A percentile compares a stretch with the other conserved stretches of the same genome.
phyloP scores from a whole-genome alignment of 2,797 vertebrate genomes.

The Centroberyx gerrardi region DNA sequence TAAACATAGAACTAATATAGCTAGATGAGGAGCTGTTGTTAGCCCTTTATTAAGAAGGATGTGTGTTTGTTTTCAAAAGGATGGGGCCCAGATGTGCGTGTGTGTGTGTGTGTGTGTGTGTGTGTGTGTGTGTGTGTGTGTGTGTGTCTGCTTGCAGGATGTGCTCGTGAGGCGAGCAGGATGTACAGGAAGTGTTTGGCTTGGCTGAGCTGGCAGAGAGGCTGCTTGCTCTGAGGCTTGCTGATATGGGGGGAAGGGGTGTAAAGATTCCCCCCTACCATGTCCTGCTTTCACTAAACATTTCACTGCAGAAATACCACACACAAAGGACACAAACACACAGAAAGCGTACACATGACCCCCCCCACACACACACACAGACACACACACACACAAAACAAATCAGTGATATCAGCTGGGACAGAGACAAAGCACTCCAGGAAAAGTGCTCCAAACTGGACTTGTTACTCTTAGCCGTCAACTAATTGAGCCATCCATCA shows the following conservation, averaged over 20 bases:
- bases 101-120: constrained; percentile 27
- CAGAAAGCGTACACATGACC: neutral
- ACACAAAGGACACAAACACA: constrained; percentile 1
- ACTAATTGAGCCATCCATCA: constrained; percentile 56
- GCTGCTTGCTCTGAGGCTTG: constrained; percentile 49
- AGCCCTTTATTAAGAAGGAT: constrained; percentile 73
- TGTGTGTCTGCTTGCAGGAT: constrained; percentile 60
- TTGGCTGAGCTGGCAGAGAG: constrained; percentile 62
- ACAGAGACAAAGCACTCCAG: constrained; percentile 41
- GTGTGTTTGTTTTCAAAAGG: constrained; percentile 72
- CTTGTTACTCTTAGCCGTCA: constrained; percentile 54
- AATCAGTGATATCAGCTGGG: constrained; percentile 41
- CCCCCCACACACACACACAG: neutral
- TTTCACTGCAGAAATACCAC: neutral
- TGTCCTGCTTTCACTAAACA: neutral
- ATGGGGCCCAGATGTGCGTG: constrained; percentile 31
- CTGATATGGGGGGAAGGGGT: constrained; percentile 48
- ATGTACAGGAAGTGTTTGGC: constrained; percentile 77
- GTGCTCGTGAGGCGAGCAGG: constrained; percentile 72
- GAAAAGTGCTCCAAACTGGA: constrained; percentile 48
- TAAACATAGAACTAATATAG: constrained; percentile 72
- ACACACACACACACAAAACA: neutral
- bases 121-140: constrained; percentile 14
- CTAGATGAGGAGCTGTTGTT: constrained; percentile 65
- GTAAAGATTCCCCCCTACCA: constrained; percentile 16